Conservation (phyloP, 2,888 invertebrate genomes). For the Drosophila fulvimacula region DNA sequence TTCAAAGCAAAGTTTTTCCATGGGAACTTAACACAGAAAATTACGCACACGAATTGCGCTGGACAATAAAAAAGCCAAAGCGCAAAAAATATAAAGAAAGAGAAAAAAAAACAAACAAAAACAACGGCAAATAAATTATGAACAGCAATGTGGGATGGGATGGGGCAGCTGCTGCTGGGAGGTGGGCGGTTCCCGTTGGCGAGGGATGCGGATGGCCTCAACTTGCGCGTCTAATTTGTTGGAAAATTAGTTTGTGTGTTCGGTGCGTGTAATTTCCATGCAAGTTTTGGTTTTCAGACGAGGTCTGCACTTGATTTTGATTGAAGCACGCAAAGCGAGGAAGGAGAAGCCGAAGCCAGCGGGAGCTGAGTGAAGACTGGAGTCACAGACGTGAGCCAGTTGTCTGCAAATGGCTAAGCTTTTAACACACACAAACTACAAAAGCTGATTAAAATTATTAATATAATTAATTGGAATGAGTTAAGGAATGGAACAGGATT, state of each 20-base stretch:
- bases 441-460: no score
- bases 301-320: conserved; percentile 72
- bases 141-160: conserved; percentile 31
- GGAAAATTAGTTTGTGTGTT: conserved; percentile 78
- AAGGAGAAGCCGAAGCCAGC: neutral
- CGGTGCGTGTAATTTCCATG: conserved; percentile 74
- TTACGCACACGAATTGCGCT: conserved; percentile 76
- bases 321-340: conserved; percentile 59
- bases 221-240: conserved; percentile 77
- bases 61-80: conserved; percentile 66
- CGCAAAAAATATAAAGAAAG: conserved; percentile 35
- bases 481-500: no score
- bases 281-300: conserved; percentile 55
- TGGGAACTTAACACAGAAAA: conserved; percentile 64
- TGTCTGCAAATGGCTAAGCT: no score
- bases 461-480: no score
- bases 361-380: neutral
- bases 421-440: no score
- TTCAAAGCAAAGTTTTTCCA: conserved; percentile 68
- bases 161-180: neutral
- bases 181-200: no score
- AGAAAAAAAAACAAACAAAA: conserved; percentile 23
- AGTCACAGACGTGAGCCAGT: neutral
- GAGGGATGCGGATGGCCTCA: conserved; percentile 26
- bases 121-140: conserved; percentile 68